These are phyloP conservation scores for Pachymerium ferrugineum DNA, from an alignment of 2,888 invertebrate species.

Conservation along the genomic window DNA sequence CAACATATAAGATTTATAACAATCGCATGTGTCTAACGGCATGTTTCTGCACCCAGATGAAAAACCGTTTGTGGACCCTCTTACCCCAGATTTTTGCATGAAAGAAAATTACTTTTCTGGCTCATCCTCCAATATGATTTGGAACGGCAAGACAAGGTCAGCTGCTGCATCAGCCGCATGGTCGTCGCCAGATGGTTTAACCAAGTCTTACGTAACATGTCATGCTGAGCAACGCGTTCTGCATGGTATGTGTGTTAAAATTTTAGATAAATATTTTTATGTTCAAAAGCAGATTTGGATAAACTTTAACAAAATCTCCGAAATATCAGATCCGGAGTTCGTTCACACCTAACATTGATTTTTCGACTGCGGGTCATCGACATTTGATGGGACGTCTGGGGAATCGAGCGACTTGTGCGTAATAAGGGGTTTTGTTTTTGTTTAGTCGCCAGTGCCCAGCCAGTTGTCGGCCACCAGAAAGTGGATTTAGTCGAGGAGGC, in stretches of 20 bases:
- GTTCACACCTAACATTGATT: conserved; percentile 4
- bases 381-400: too few relatives aligned
- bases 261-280: not conserved
- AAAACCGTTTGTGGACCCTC: too few relatives aligned
- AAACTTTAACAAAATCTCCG: too few relatives aligned
- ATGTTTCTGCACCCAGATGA: too few relatives aligned
- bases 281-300: too few relatives aligned
- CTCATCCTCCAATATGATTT: not conserved
- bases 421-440: not conserved
- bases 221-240: not conserved
- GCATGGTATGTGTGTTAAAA: not conserved
- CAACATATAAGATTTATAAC: too few relatives aligned
- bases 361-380: not conserved
- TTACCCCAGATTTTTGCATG: conserved; percentile 12
- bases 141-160: not conserved
- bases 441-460: conserved; percentile 7
- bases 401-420: too few relatives aligned
- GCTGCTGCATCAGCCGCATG: not conserved
- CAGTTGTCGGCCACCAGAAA: conserved; percentile 28
- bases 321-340: too few relatives aligned
- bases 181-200: not conserved
- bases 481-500: conserved; percentile 40
- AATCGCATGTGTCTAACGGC: not conserved
- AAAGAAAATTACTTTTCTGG: not conserved
- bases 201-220: not conserved